Percentiles rank a stretch among this genome's conserved stretches.
phyloP scores from a whole-genome alignment of 2,113 vertebrate genomes.

The rat (Rattus norvegicus) region DNA sequence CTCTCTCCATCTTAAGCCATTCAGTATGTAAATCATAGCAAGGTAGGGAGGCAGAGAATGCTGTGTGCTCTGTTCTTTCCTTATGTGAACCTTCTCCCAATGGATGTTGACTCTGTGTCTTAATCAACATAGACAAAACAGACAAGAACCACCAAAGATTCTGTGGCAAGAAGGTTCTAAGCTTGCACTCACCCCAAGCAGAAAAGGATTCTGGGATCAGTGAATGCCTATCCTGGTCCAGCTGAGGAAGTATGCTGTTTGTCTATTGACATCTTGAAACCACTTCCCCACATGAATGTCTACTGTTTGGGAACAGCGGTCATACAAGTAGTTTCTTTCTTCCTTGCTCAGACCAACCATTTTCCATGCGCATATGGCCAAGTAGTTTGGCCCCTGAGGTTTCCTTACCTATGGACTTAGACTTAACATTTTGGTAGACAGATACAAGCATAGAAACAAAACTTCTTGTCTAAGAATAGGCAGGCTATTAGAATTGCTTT shows the following conservation, averaged over 20 bases:
- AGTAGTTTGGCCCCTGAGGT: neutral
- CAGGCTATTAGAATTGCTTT: neutral
- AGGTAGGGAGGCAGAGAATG: neutral
- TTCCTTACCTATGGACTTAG: neutral
- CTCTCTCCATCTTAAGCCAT: neutral
- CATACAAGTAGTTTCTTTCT: neutral
- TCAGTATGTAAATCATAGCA: neutral
- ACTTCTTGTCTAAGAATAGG: neutral
- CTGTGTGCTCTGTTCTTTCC: neutral
- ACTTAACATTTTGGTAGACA: conserved; percentile 23
- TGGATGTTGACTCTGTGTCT: neutral
- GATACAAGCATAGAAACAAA: neutral
- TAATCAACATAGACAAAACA: neutral
- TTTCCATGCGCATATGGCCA: neutral
- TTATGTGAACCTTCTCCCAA: neutral
- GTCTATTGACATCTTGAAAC: neutral
- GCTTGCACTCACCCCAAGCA: neutral
- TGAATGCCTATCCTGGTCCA: neutral
- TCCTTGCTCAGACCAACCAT: neutral
- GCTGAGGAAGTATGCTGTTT: neutral
- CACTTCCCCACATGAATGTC: neutral
- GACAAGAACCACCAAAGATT: neutral
- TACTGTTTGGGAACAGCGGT: neutral
- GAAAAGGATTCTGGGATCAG: neutral
- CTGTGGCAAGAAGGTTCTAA: conserved; percentile 8